Base-by-base conservation (phyloP, 2,797 vertebrate genomes). In the Chrosomus eos region DNA sequence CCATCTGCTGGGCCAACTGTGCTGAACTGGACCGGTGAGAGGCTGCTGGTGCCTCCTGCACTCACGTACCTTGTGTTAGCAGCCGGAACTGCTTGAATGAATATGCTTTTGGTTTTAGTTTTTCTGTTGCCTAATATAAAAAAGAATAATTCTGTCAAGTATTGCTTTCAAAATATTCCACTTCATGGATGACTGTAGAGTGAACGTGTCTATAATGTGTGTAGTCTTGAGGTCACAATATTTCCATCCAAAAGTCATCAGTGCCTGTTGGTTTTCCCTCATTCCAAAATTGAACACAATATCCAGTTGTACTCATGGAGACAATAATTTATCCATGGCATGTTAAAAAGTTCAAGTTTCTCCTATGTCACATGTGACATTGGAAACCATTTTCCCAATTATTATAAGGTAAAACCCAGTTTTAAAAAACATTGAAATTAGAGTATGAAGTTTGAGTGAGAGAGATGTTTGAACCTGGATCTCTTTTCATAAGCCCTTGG, bases 1-100 rank as follows among this genome's bases (percentile, higher is more conserved):
- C 88, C 88, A 89, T 90, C 89, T 89, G 90, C 85, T 87, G 40
- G 66, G 40, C 87, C 89, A 86, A 88, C 87, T 87, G 87, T 77
- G 84, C 82, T 51, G 31, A 48, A 38, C 72, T 40, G 13, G 73
- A 40, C 80, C 55, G 73, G 28, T 31, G 75, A 87, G 81, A 82
- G 77, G 5, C 48, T 48, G 8, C 7, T 18, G 14, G 64, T 28
- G 28, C 71, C 87, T 86, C 81, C 78, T 87, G 68, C 66, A 67
- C 72, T 84, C 58, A 75, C 23, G 36, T 68, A 38, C 23, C 45
- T 26, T 4, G 51, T 48, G 36, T 84, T 51, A 53, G 33, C 62
- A 71, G 43, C 81, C 48, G 48, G 79, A n/a, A 72, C 64, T 62
- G 21, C 43, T 80, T 82, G 68, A 64, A 36, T 21, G 4, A 26